Base-by-base conservation (phyloP, 2,797 vertebrate genomes). In the Enteromius viviparus region DNA sequence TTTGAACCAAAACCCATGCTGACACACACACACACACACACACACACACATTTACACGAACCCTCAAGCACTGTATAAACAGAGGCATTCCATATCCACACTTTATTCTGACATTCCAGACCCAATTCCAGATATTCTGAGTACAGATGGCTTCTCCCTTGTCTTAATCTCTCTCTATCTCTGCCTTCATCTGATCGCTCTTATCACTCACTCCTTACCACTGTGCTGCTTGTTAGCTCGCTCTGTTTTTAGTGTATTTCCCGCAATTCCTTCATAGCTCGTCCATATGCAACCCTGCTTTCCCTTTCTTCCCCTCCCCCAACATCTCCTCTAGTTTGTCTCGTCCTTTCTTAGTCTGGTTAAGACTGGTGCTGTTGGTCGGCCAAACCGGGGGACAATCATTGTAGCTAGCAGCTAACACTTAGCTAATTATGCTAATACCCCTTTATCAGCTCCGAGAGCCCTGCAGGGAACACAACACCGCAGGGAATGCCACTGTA, bases 381-480 rank as follows among this genome's bases (percentile, higher is more conserved):
- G 51, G 65, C 75, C 76, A 82, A 75, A 58, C 23, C 19, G 49
- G 80, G 60, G 72, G 79, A 87, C 85, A 66, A 76, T 91, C 88
- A 89, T 92, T 93, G 92, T 82, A 87, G 88, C 91, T 90, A 90
- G 92, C 91, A 94, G 88, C 91, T 93, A 94, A 93, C 93, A 94
- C 94, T 94, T 94, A 94, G 89, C 91, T 92, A 93, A 94, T 94
- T 94, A 94, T 94, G 92, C 89, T 93, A 94, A 94, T 93, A 91
- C 89, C 92, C 91, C 91, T 93, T 83, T 91, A 94, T 91, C 89
- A 89, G 91, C 87, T 84, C 82, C 40, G 72, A 84, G 84, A 78
- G 81, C 78, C 65, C 81, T 84, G 76, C 76, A 80, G 82, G 84
- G 78, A 78, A 68, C 49, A n/a, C 29, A 72, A 17, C 62, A 72